phyloP scores from a whole-genome alignment of 2,113 vertebrate genomes.

The Heterochromis multidens region DNA sequence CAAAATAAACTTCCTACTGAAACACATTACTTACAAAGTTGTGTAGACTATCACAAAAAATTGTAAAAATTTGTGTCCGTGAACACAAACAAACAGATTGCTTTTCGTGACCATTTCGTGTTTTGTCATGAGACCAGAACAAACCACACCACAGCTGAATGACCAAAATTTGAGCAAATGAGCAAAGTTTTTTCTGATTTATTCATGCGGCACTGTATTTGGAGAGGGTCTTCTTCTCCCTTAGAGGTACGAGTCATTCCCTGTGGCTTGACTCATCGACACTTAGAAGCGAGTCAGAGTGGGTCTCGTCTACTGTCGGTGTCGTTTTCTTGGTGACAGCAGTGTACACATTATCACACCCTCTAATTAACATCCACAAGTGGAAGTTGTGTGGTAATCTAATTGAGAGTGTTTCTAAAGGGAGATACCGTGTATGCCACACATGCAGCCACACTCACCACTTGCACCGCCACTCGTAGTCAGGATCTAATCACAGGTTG shows the following conservation, averaged over 20 bases:
- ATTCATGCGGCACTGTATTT: not conserved
- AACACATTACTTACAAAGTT: not conserved
- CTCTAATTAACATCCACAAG: slow-evolving; percentile 37
- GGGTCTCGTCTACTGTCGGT: not conserved
- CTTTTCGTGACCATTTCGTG: no score
- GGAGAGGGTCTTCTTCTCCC: not conserved
- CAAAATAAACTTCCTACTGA: not conserved
- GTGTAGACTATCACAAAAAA: no score
- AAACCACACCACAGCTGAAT: no score
- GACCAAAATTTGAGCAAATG: no score
- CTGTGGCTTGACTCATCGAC: not conserved
- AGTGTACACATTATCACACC: not conserved
- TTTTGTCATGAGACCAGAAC: no score
- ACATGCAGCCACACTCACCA: not conserved
- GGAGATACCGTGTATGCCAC: not conserved
- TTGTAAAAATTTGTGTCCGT: no score
- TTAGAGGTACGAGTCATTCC: not conserved
- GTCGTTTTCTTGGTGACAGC: not conserved
- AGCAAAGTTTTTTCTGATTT: no score
- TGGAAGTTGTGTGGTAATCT: slow-evolving; percentile 2
- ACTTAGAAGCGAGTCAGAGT: slow-evolving; percentile 7
- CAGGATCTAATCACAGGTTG: slow-evolving; percentile 33
- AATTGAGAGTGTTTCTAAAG: not conserved
- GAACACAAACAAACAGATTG: no score
- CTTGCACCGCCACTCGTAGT: not conserved